These are phyloP conservation scores for Scaptomyza polygonia DNA, from an alignment of 2,888 invertebrate genomes.

Conservation along the genomic window DNA sequence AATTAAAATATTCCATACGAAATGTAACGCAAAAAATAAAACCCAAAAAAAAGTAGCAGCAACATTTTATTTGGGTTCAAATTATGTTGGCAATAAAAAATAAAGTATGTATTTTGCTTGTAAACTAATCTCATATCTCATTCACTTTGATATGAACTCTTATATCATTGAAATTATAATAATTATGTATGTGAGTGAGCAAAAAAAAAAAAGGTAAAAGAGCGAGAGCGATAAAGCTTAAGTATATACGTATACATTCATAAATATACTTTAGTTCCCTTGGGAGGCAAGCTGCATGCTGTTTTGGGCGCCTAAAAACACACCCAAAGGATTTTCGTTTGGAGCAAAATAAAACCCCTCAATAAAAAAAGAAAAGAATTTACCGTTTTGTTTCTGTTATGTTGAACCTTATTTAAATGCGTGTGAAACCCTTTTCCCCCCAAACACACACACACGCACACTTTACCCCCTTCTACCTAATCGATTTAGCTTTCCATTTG, in stretches of 20 bases:
- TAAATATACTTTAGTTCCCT: constrained; percentile 7
- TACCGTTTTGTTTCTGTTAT: constrained; percentile 34
- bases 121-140: constrained; percentile 48
- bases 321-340: constrained; percentile 40
- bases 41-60: neutral
- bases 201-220: constrained; percentile 23
- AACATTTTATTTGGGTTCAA: neutral
- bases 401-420: constrained; percentile 41
- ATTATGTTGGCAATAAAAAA: constrained; percentile 31
- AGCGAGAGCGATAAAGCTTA: constrained; percentile 14
- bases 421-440: neutral
- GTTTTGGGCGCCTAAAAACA: constrained; percentile 17
- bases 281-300: constrained; percentile 19
- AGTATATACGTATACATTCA: constrained; percentile 2
- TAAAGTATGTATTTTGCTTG: constrained; percentile 46
- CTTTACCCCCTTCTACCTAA: neutral
- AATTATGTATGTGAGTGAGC: constrained; percentile 71
- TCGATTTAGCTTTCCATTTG: constrained; percentile 15
- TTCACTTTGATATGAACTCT: constrained; percentile 71
- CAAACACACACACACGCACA: neutral
- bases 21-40: constrained; percentile 5
- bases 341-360: neutral
- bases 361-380: constrained; percentile 14
- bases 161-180: constrained; percentile 78
- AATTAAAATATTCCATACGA: constrained; percentile 54